Evolutionary conservation across 2,797 vertebrate species (phyloP), one percentile per base, ranked within the genome.

Genomic region (Tenualosa ilisha): DNA sequence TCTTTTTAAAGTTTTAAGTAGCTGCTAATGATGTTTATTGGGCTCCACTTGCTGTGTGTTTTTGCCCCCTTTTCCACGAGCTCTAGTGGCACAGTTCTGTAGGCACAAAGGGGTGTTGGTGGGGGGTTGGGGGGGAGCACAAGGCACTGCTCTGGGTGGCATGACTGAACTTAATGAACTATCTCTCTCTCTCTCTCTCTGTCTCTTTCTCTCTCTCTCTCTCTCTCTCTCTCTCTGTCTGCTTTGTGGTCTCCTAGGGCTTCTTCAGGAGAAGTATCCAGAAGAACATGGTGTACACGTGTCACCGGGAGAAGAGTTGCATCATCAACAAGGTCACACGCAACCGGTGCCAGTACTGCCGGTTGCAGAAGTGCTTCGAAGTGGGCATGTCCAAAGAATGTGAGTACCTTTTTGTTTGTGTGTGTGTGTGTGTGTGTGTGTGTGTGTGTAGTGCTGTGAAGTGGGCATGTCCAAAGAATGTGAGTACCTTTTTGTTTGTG

Each of bases 331-430:
- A 97, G 92, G 96, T 97, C 92, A 97, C 97, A 2, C 95, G 97
- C 85, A 97, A 97, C 93, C 97, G 97, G 49, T 97, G 97, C 92
- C 97, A 97, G 94, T 97, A 95, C 92, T 97, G 97, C 92, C 96
- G 97, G 40, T 95, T 97, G 87, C 96, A 97, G 95, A 97, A 96
- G 92, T 97, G 97, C 93, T 95, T 97, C 56, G 96, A 97, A 94
- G 97, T 97, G 53, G 97, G 97, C 87, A 97, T 97, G 97, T 97
- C 96, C 93, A 97, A 97, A 92, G 97, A 97, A 92, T 97, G 96
- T 97, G 91, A 96, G 96, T 96, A 88, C 65, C 43, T 1, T 0
- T 51, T 8, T 40, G 20, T 46, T 1, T 7, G 83, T 50, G 43
- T 68, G 2, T 63, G 54, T 40, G 63, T 37, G 49, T 75, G 68